These are phyloP conservation scores for Periplaneta americana DNA, from an alignment of 1,140 invertebrate genomes.

Conservation along the genomic window DNA sequence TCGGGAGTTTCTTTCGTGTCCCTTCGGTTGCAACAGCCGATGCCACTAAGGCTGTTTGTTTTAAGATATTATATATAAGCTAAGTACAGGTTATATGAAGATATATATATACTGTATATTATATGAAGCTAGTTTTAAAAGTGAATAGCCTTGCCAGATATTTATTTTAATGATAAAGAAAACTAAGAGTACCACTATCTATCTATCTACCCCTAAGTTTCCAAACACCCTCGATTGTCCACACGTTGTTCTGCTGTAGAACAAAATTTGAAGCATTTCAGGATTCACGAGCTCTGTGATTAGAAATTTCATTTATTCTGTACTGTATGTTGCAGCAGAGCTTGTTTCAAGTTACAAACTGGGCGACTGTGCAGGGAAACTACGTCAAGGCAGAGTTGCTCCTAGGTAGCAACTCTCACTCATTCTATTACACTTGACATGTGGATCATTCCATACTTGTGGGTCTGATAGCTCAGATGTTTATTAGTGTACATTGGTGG, in stretches of 20 bases:
- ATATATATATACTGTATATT: no score
- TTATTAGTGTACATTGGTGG: no score
- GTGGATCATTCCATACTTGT: no score
- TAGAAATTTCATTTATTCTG: not conserved
- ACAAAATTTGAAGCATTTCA: conserved; percentile 10
- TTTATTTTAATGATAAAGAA: conserved; percentile 9
- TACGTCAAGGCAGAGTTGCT: no score
- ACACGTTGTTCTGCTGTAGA: not conserved
- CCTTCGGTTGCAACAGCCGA: not conserved
- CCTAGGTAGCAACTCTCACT: no score
- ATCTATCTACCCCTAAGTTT: not conserved
- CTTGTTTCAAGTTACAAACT: not conserved
- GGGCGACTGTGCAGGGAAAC: no score
- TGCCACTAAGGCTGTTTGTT: not conserved
- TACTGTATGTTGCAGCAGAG: not conserved
- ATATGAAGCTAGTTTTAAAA: not conserved
- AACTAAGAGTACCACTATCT: not conserved
- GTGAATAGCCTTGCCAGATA: conserved; percentile 7
- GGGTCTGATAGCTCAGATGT: no score
- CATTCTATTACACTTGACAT: no score
- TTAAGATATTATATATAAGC: not conserved
- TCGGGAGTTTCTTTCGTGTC: not conserved
- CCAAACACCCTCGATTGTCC: not conserved
- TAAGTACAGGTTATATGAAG: not conserved
- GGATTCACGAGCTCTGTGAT: not conserved